A percentile compares a stretch with the other conserved stretches of the same genome.
phyloP scores from a whole-genome alignment of 2,888 invertebrate species.

The Drosophila atripex region DNA sequence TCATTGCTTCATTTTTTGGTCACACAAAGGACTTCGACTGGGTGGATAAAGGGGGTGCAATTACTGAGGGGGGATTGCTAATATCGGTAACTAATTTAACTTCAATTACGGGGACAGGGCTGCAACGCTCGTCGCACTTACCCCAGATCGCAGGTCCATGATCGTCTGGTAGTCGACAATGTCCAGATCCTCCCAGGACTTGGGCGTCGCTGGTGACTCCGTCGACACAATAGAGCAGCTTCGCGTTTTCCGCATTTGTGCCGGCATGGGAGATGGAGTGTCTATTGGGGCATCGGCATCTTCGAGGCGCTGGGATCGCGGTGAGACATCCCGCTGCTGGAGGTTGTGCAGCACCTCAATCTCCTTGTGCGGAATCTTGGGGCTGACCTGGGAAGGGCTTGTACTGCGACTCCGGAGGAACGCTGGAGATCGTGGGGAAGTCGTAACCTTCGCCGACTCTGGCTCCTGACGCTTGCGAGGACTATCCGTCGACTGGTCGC shows the following conservation, averaged over 20 bases:
- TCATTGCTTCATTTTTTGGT: constrained; percentile 34
- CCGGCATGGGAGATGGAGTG: constrained; percentile 32
- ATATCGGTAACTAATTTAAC: constrained; percentile 28
- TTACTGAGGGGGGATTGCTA: constrained; percentile 27
- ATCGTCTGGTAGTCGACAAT: constrained; percentile 87
- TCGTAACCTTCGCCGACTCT: constrained; percentile 38
- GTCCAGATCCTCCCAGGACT: constrained; percentile 87
- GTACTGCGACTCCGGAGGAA: constrained; percentile 73
- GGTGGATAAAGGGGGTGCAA: not conserved
- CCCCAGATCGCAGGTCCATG: constrained; percentile 89
- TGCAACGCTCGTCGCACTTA: constrained; percentile 83
- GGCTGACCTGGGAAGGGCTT: constrained; percentile 85
- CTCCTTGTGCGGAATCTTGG: constrained; percentile 85
- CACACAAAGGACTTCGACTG: constrained; percentile 4
- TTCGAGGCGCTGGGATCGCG: constrained; percentile 82
- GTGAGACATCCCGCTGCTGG: constrained; percentile 88
- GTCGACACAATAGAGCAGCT: constrained; percentile 54
- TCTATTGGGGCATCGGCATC: constrained; percentile 66
- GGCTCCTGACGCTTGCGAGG: constrained; percentile 44
- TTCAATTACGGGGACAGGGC: constrained; percentile 23
- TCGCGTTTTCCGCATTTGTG: constrained; percentile 2
- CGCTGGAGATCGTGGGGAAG: constrained; percentile 72
- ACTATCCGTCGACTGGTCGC: not conserved
- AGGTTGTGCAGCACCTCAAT: constrained; percentile 89
- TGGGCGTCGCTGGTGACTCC: constrained; percentile 68